Evolutionary conservation across 1,140 invertebrate species (phyloP), one percentile per base, ranked within the genome.

Genomic region (Liolophura sinensis): DNA sequence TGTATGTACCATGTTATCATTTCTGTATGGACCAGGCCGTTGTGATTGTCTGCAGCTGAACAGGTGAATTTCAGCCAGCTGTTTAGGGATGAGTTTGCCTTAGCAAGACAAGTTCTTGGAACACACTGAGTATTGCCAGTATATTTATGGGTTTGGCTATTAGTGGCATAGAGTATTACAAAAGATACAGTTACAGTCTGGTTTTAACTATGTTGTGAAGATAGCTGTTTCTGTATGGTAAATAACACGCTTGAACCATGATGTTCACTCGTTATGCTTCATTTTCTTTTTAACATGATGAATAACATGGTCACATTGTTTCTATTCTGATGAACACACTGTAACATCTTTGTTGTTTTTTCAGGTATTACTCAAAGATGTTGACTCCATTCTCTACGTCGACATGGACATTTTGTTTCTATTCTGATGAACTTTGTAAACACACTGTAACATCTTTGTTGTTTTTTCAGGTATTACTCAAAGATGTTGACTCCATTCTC

Each of bases 351-450:
- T 60, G 65, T 24, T 54, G 52, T 64, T 69, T 68, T 88, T 88
- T 64, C 84, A 96, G 93, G 88, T 88, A 66, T 78, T 96, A 27
- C 81, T 96, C 55, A 87, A 87, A 31, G 87, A 94, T 68, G 89
- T 93, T 7, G 95, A 97, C 85, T 89, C 93, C 9, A 83, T 97
- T 74, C 85, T 97, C n/a, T 98, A 97, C 78, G 90, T 97, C 12
- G 95, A 98, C 78, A 96, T 93, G 3, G 95, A 98, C 75, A 91
- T 93, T 12, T 77, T 98, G 58, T 96, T 97, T 80, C 78, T 98
- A n/a, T n/a, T n/a, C n/a, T n/a, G n/a, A n/a, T n/a, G n/a, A n/a
- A n/a, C n/a, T n/a, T 20, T 63, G 18, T 40, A 66, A 51, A 68
- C 16, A 65, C 18, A 24, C 31, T n/a, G n/a, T n/a, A n/a, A 73